Evolutionary conservation across 1,140 invertebrate genomes (phyloP), one percentile per base, ranked within the genome.

Genomic region (Drosophila virilis): DNA sequence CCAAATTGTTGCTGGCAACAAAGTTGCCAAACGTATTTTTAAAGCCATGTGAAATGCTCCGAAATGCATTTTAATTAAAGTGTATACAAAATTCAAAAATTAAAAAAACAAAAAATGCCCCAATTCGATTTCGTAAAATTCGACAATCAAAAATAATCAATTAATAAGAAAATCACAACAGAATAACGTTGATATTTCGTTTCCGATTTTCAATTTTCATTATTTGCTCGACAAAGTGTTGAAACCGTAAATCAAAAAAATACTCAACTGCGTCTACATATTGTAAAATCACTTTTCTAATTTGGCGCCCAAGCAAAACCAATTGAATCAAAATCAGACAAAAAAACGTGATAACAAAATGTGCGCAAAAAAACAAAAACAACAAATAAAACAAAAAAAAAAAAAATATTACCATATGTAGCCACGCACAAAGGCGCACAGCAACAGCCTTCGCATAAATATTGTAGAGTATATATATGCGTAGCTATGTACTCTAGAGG

Each of bases 321-420:
- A 13, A 42, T 12, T 28, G 52, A 51, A 50, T 17, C 28, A 42
- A 77, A 55, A 37, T 5, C 48, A 32, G 33, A 55, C 32, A 4
- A 38, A 65, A 43, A 64, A 33, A 70, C 28, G 15, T 76, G 48
- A 55, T 32, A 32, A 32, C 33, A 50, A 46, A 40, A 54, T 40
- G 46, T 42, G 9, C n/a, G 12, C 37, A n/a, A 37, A 45, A 68
- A 38, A 38, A 7, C 68, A 78, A 57, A 66, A 64, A 45, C 54
- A 50, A 46, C 35, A 17, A 65, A 77, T 61, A 65, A 55, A 60
- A 80, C 61, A 60, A 13, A 45, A 13, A 45, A 67, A 79, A 88
- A 60, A 13, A 45, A 13, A 45, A 67, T 77, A 88, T 88, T 83
- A 74, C 84, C 83, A 88, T 86, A 86, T 86, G 82, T 83, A 79